phyloP scores from a whole-genome alignment of 2,888 invertebrate genomes.

The Thelaira solivaga region DNA sequence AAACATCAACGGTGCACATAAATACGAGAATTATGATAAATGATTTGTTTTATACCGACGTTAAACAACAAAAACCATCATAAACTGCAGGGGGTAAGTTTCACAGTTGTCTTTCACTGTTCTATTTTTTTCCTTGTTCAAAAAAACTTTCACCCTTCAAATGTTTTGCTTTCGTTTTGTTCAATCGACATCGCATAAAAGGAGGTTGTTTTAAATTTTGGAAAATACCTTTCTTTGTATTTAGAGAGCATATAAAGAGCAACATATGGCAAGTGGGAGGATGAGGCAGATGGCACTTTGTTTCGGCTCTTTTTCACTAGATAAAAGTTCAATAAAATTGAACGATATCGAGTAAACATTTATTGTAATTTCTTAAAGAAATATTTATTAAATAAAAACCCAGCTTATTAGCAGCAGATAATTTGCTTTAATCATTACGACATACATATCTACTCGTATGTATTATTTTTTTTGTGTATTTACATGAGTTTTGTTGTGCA shows the following conservation, averaged over 20 bases:
- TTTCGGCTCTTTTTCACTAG: constrained; percentile 22
- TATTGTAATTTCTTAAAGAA: constrained; percentile 44
- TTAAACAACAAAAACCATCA: constrained; percentile 66
- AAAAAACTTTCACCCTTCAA: constrained; percentile 37
- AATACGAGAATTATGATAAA: constrained; percentile 74
- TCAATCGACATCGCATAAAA: constrained; percentile 26
- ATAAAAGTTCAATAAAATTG: constrained; percentile 45
- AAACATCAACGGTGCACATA: constrained; percentile 71
- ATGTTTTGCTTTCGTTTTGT: not conserved
- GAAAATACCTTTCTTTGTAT: not conserved
- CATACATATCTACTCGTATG: no score
- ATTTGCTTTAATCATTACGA: not conserved
- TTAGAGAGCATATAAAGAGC: constrained; percentile 58
- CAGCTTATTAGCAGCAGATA: not conserved
- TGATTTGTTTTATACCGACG: constrained; percentile 69
- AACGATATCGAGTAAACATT: constrained; percentile 43
- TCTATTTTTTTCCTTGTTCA: constrained; percentile 60
- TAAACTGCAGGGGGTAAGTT: constrained; percentile 76
- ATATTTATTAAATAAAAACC: constrained; percentile 7
- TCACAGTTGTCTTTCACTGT: constrained; percentile 61
- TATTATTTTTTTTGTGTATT: no score
- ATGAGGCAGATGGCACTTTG: constrained; percentile 70
- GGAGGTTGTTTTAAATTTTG: constrained; percentile 53
- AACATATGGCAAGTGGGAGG: constrained; percentile 75
- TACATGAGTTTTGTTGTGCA: no score